These are phyloP conservation scores for Psittacula derbiana DNA, from an alignment of 2,797 vertebrate species.

Conservation along the genomic window DNA sequence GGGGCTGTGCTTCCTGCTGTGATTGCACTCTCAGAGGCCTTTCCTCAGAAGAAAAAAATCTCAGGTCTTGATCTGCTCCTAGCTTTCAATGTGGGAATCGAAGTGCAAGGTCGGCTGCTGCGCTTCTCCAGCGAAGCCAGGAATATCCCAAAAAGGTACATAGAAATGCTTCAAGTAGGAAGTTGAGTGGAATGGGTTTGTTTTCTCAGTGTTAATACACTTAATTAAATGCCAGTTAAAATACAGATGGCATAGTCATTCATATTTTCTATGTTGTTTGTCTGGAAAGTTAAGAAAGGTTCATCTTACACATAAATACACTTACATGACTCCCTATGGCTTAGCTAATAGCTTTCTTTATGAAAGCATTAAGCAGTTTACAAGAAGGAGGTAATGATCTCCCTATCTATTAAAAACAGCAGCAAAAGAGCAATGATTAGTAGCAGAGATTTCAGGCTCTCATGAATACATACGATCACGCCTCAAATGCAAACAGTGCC, in stretches of 20 bases:
- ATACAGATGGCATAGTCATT: neutral
- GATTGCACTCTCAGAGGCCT: conserved; percentile 84
- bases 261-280: neutral
- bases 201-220: neutral
- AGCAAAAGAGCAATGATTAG: neutral
- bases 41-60: conserved; percentile 72
- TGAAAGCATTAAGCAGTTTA: neutral
- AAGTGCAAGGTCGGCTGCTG: conserved; percentile 90
- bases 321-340: neutral
- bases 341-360: neutral
- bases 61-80: conserved; percentile 89
- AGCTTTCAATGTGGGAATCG: conserved; percentile 91
- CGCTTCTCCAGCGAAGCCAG: conserved; percentile 88
- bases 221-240: neutral
- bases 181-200: neutral
- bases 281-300: neutral
- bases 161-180: neutral
- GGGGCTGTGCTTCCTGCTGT: conserved; percentile 87
- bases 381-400: neutral
- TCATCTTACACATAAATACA: neutral
- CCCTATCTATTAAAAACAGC: neutral
- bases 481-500: neutral
- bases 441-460: neutral
- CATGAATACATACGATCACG: rapidly evolving
- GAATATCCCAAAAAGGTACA: conserved; percentile 89